Conservation (phyloP, 35 echinoderm and acorn worm species). For the Holothuria glaberrima region DNA sequence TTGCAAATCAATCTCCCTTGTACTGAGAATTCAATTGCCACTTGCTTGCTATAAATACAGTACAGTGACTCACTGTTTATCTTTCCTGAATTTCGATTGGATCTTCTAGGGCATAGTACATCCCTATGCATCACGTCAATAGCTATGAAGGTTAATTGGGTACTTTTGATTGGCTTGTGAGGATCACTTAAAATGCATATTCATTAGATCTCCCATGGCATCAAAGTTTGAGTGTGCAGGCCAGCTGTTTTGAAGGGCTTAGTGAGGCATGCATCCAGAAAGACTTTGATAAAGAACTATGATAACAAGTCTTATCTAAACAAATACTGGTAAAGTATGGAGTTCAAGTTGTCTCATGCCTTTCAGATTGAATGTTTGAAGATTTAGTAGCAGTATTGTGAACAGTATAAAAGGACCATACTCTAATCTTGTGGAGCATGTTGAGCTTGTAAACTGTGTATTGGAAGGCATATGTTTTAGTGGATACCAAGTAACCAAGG, state of each 20-base stretch:
- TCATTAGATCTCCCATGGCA: not conserved
- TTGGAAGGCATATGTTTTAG: too few relatives aligned
- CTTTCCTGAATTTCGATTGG: not conserved
- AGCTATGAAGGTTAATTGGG: not conserved
- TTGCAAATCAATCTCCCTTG: constrained; percentile 25
- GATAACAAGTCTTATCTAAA: constrained; percentile 52
- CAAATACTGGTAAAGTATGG: constrained; percentile 24
- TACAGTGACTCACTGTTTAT: constrained; percentile 45
- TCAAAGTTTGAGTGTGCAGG: not conserved
- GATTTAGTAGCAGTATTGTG: not conserved
- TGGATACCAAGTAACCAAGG: too few relatives aligned
- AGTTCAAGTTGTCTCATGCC: constrained; percentile 47
- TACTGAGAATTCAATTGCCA: constrained; percentile 20
- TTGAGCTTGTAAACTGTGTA: too few relatives aligned
- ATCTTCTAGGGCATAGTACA: not conserved
- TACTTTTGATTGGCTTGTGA: constrained; percentile 17
- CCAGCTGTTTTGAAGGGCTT: constrained; percentile 17
- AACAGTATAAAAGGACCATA: not conserved
- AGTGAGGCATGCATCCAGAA: constrained; percentile 12
- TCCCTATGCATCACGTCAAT: not conserved
- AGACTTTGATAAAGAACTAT: constrained; percentile 9
- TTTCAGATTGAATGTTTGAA: not conserved
- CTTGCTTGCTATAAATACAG: not conserved
- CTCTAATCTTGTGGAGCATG: too few relatives aligned
- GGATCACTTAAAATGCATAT: not conserved